Conservation (phyloP, 1,140 invertebrate genomes). For the silkworm (Bombyx mori) region ASM3026992v2 NC_085115.1:9172001-9172500, state of each 20-base stretch:
- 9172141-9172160: background rate
- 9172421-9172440: no score
- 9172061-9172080: conserved; percentile 2
- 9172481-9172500: no score
- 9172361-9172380: background rate
- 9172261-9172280: conserved; percentile 1
- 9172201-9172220: background rate
- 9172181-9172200: conserved; percentile 1
- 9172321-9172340: conserved; percentile 1
- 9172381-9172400: background rate
- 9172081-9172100: background rate
- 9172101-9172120: no score
- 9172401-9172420: no score
- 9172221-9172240: background rate
- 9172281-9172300: background rate
- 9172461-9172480: no score
- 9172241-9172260: background rate
- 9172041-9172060: background rate
- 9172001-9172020: background rate
- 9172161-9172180: conserved; percentile 1
- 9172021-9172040: background rate
- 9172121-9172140: background rate
- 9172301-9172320: background rate
- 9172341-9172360: conserved; percentile 1
- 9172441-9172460: no score